These are phyloP conservation scores for Microtus montanus DNA, from an alignment of 2,113 vertebrate genomes.

Conservation along the genomic window DNA sequence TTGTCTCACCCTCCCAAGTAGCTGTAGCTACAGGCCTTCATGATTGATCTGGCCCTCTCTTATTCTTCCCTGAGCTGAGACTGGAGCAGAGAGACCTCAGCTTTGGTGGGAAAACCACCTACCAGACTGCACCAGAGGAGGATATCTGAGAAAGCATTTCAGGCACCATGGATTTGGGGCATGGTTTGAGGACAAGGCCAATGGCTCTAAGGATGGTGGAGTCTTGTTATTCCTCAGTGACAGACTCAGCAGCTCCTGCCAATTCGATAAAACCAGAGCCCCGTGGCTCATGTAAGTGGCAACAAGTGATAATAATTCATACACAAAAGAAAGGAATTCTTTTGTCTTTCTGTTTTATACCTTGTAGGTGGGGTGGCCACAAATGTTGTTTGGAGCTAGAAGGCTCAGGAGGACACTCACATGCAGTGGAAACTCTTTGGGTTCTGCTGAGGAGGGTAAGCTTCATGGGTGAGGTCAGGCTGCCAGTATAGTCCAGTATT, in stretches of 20 bases:
- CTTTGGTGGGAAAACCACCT: not conserved
- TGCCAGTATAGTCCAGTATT: not conserved
- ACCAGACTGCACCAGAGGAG: not conserved
- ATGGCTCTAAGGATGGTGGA: conserved; percentile 2
- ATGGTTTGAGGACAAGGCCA: not conserved
- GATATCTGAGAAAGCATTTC: not conserved
- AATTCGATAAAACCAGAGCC: not conserved
- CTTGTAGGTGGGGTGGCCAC: not conserved
- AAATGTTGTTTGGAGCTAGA: not conserved
- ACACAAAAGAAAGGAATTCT: conserved; percentile 7
- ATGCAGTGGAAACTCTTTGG: not conserved
- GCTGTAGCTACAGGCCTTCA: not conserved
- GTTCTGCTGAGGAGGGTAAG: not conserved
- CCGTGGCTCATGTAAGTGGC: not conserved
- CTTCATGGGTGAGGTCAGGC: not conserved
- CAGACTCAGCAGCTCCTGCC: conserved; percentile 50
- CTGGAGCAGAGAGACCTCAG: not conserved
- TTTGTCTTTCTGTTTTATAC: conserved; percentile 17
- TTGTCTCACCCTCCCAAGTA: not conserved
- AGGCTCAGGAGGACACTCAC: not conserved
- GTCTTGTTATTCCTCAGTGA: not conserved
- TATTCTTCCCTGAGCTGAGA: not conserved
- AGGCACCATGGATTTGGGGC: not conserved
- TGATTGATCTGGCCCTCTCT: not conserved
- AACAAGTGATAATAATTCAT: conserved; percentile 54